Base-by-base conservation (phyloP, 2,113 vertebrate species). In the Chamaea fasciata region DNA sequence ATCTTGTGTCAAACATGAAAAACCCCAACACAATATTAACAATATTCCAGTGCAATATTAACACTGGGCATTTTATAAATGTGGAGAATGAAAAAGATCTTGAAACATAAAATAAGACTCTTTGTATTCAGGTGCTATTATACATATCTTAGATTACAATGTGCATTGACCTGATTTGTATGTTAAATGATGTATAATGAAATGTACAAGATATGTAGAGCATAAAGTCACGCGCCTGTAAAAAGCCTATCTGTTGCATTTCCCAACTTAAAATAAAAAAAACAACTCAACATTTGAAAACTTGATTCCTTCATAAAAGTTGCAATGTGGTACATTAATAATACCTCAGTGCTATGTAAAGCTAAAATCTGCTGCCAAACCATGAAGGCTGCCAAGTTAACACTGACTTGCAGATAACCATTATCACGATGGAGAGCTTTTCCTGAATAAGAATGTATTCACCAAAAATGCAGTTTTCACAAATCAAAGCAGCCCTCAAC, bases 401-500 rank as follows among this genome's bases (percentile, higher is more conserved):
- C 49, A 42, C 1, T 74, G 44, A 69, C 86, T 90, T 88, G 82
- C 55, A 83, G 74, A 74, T 86, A 90, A 83, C 57, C 47, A 53
- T 77, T 88, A 42, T 77, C 26, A 83, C 5, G 2, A 53, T 44
- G 44, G 41, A 83, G 44, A 80, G 13, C 67, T 88, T 77, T 77
- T 92, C 35, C 67, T 83, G 23, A 63, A 46, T 49, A 75, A 74
- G 33, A 87, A 91, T 3, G 5, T 64, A 49, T 3, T 73, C 75
- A 53, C 62, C 3, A 3, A 74, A 93, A 93, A 87, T 33, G 28
- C 28, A 88, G n/a, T 80, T 95, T 85, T 82, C 78, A 86, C 83
- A 93, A 94, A 90, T 90, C 90, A 92, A 96, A 95, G 49, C 37
- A 83, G 69, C 67, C 31, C 33, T 65, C 65, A 80, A 65, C 49